Conservation (phyloP, 23 tunicate species). For the Halocynthia roretzi region DNA sequence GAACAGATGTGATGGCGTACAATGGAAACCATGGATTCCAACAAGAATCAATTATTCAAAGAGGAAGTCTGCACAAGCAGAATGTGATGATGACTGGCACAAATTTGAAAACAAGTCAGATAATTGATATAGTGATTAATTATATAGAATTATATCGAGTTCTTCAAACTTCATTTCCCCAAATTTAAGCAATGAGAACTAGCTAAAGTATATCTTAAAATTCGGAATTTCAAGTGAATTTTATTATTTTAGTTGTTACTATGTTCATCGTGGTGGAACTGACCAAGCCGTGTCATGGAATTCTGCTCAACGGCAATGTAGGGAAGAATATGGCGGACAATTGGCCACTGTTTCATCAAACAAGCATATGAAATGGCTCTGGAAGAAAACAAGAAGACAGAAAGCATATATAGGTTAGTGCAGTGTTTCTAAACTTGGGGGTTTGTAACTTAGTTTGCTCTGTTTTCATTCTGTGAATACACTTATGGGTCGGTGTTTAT, state of each 20-base stretch:
- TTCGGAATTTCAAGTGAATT: not conserved
- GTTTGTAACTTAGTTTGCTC: not conserved
- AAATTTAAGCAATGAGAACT: not conserved
- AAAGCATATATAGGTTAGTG: conserved; percentile 55
- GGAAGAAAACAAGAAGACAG: conserved; percentile 29
- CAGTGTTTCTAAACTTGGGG: too few species aligned
- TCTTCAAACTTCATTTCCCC: not conserved
- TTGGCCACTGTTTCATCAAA: conserved; percentile 42
- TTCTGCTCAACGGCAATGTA: conserved; percentile 56
- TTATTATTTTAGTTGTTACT: conserved; percentile 48
- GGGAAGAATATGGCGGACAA: conserved; percentile 51
- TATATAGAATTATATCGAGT: not conserved
- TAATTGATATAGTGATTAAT: not conserved
- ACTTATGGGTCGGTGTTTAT: not conserved
- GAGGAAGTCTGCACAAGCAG: too few species aligned
- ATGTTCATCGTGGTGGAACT: conserved; percentile 15
- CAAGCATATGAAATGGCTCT: conserved; percentile 64
- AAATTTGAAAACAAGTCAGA: conserved; percentile 37
- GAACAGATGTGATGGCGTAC: conserved; percentile 62
- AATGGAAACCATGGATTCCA: conserved; percentile 56
- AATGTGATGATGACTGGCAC: conserved; percentile 59
- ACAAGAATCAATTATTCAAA: not conserved
- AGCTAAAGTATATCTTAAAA: not conserved
- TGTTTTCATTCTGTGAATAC: not conserved
- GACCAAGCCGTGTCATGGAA: conserved; percentile 47